Evolutionary conservation across 30 jellyfish, hydroid and myxozoan species (phyloP).

Genomic region (Clytia hemisphaerica): DNA sequence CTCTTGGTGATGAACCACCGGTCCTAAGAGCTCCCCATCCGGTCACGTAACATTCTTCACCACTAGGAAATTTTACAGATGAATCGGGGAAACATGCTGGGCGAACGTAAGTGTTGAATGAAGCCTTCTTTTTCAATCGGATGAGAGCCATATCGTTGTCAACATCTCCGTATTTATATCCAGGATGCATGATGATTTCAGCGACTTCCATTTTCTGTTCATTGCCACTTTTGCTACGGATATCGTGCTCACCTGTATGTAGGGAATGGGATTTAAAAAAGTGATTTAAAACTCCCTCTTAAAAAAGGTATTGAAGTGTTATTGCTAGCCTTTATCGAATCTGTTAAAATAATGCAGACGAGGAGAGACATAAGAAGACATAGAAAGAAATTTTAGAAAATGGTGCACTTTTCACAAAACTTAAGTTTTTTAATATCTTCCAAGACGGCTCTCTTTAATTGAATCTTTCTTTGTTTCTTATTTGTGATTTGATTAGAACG

Average conservation of each 20-base stretch:
- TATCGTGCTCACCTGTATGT: conserved; percentile 88
- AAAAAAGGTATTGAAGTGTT: too few species aligned
- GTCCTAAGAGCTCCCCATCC: conserved; percentile 97
- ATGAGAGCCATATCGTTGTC: conserved; percentile 76
- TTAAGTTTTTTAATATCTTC: too few species aligned
- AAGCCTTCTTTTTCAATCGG: conserved; percentile 52
- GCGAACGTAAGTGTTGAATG: conserved; percentile 52
- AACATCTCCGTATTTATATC: conserved; percentile 35
- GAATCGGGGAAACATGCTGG: conserved; percentile 92
- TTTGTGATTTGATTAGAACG: too few species aligned
- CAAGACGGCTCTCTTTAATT: too few species aligned
- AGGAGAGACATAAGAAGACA: too few species aligned
- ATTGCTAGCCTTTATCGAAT: too few species aligned
- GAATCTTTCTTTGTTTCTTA: too few species aligned
- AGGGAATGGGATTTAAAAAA: too few species aligned
- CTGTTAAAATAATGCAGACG: too few species aligned
- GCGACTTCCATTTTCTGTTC: conserved; percentile 74
- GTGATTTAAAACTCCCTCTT: too few species aligned
- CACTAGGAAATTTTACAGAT: conserved; percentile 60
- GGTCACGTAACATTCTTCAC: conserved; percentile 72
- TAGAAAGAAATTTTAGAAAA: too few species aligned
- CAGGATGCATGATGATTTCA: conserved; percentile 75
- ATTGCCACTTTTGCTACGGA: conserved; percentile 43
- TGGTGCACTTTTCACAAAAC: too few species aligned
- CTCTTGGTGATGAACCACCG: conserved; percentile 85